A percentile compares a stretch with the other conserved stretches of the same genome.
Evolutionary conservation across 2,888 invertebrate species (phyloP).

Genomic region (Folsomia candida): DNA sequence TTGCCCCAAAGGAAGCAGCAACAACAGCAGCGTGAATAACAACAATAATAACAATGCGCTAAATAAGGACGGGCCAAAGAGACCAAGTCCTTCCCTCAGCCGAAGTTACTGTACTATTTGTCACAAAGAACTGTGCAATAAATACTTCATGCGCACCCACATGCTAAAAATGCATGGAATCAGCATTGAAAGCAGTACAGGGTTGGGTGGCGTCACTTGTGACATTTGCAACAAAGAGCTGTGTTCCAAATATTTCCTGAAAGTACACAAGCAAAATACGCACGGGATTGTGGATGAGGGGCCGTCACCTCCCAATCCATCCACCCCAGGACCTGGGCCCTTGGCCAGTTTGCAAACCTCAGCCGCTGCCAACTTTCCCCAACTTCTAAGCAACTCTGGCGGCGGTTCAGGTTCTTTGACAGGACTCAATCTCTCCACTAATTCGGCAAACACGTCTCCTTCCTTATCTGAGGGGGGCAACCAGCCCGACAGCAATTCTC

Average conservation of each 20-base stretch:
- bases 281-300: constrained; percentile 92
- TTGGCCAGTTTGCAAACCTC: constrained; percentile 49
- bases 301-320: constrained; percentile 51
- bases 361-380: constrained; percentile 40
- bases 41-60: background rate
- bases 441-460: background rate
- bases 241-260: constrained; percentile 94
- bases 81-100: constrained; percentile 51
- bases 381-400: background rate
- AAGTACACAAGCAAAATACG: constrained; percentile 96
- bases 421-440: constrained; percentile 10
- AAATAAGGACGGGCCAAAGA: constrained; percentile 23
- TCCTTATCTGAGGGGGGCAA: background rate
- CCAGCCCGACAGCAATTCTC: constrained; percentile 34
- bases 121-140: constrained; percentile 98
- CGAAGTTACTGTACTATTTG: constrained; percentile 92
- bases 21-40: constrained; percentile 46
- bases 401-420: background rate
- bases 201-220: constrained; percentile 89
- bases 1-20: constrained; percentile 29
- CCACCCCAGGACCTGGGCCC: constrained; percentile 42
- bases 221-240: constrained; percentile 98
- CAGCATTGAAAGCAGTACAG: constrained; percentile 86
- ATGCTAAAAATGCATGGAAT: constrained; percentile 98
- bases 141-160: constrained; percentile 99